Base-by-base conservation (phyloP, 2,797 vertebrate species). In the Selene dorsalis region DNA sequence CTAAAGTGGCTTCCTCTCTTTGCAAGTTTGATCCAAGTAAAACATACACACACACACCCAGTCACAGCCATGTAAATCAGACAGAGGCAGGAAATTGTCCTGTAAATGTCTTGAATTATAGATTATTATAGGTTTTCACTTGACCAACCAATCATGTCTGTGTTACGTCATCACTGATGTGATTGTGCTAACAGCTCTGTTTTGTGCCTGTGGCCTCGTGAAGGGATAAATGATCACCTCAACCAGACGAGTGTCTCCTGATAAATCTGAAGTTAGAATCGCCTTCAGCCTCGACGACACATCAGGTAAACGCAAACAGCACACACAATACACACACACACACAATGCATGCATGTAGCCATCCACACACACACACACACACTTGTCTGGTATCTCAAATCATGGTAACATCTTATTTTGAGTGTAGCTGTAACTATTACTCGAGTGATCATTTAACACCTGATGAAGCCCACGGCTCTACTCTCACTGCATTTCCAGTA, bases 221-320 rank as follows among this genome's bases (percentile, higher is more conserved):
- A 95, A 96, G 94, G 97, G 94, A 97, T 97, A 97, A 96, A 99
- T 99, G 98, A 97, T 99, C 95, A 98, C 96, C 94, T 97, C 97
- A 92, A 95, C 97, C 87, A 94, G 97, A 95, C 95, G 97, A 94
- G 94, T 98, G 92, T 96, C 97, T 93, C 96, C 96, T 79, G 97
- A 98, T 92, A 97, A 97, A 95, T 96, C 95, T 83, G 95, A 96
- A 94, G 96, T 99, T 87, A 94, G 96, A 93, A 99, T 99, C 77
- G 96, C 97, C 92, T 98, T 99, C 95, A 99, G 97, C 93, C 96
- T 99, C 35, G 95, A 94, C 84, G 91, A 96, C 75, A 93, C 95
- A 82, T 87, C 96, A 96, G 97, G 98, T 98, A 96, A 75, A 70
- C 57, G 59, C 67, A 73, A 56, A 65, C 58, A 50, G 56, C 30